These are phyloP conservation scores for Copidosoma floridanum DNA, from an alignment of 1,140 invertebrate species.

Conservation along the genomic window DNA sequence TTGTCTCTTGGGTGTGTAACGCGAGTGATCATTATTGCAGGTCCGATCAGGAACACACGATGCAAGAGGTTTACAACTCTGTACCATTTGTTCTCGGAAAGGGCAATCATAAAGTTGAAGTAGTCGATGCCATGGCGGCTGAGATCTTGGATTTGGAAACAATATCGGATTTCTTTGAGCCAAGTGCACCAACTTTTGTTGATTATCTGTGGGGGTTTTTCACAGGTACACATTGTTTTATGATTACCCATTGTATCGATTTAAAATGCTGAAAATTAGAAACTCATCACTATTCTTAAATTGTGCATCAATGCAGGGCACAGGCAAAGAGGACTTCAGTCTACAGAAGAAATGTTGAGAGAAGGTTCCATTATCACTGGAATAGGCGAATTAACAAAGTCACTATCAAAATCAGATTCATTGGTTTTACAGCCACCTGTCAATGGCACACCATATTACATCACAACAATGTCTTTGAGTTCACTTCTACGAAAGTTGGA, in stretches of 20 bases:
- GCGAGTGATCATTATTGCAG: constrained; percentile 32
- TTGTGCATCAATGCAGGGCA: constrained; percentile 46
- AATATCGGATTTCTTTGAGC: constrained; percentile 74
- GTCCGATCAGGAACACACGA: constrained; percentile 70
- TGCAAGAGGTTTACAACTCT: constrained; percentile 71
- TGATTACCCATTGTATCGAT: too few species aligned
- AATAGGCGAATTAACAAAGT: constrained; percentile 65
- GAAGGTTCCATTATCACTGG: constrained; percentile 74
- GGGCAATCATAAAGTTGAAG: constrained; percentile 65
- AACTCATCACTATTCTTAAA: constrained; percentile 22
- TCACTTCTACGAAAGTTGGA: constrained; percentile 69
- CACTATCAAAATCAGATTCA: constrained; percentile 54
- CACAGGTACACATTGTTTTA: constrained; percentile 53
- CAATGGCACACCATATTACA: constrained; percentile 68
- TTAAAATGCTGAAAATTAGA: neutral
- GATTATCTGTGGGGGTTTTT: constrained; percentile 81
- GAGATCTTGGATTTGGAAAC: constrained; percentile 76
- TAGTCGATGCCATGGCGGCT: constrained; percentile 70
- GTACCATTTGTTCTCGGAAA: constrained; percentile 72
- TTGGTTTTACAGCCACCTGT: constrained; percentile 68
- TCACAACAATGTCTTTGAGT: constrained; percentile 69
- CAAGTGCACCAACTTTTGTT: constrained; percentile 66
- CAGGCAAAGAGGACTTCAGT: constrained; percentile 72
- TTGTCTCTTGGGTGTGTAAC: too few species aligned
- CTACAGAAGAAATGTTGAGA: constrained; percentile 75